Base-by-base conservation (phyloP, 2,113 vertebrate species). In the Aptenodytes patagonicus region DNA sequence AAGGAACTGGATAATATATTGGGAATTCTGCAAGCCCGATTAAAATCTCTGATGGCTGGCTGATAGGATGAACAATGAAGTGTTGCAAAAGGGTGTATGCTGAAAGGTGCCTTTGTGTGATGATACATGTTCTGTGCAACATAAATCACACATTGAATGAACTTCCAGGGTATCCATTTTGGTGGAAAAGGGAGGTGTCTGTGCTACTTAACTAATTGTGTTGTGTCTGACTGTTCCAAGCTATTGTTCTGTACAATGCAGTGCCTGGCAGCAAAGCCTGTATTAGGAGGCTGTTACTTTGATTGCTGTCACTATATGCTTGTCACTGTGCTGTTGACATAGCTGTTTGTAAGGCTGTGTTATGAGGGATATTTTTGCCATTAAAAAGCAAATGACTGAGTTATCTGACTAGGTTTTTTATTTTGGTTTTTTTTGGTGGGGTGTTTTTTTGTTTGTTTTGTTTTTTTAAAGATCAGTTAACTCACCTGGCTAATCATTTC, bases 381-480 rank as follows among this genome's bases (percentile, higher is more conserved):
- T 68, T 79, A 62, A 62, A 68, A 68, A 68, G 16, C 16, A 83
- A 91, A 42, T 20, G 28, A 22, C 13, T 15, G 38, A 65, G 44
- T 54, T 88, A 22, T 19, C 66, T 34, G 7, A 22, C 14, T 17
- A n/a, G 52, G 5, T 4, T 19, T 46, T 46, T 42, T 62, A 22
- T 31, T 38, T 31, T 4, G 25, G 4, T 0, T 1, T 15, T 62
- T 29, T 69, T 28, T 32, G 5, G 4, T 38, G 17, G 9, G 4
- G 14, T 58, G 22, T 38, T 49, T 36, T 38, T 44, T 52, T 22
- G 1, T 7, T 73, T 42, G 6, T 18, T 85, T 26, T 31, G 6
- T 8, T 83, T 17, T 78, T 62, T 47, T 36, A 22, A 71, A 62
- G 19, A 15, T 60, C 7, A 5, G 12, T 29, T 65, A 26, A 46